Evolutionary conservation across 2,888 invertebrate genomes (phyloP).

Genomic region (Eulithis testata): DNA sequence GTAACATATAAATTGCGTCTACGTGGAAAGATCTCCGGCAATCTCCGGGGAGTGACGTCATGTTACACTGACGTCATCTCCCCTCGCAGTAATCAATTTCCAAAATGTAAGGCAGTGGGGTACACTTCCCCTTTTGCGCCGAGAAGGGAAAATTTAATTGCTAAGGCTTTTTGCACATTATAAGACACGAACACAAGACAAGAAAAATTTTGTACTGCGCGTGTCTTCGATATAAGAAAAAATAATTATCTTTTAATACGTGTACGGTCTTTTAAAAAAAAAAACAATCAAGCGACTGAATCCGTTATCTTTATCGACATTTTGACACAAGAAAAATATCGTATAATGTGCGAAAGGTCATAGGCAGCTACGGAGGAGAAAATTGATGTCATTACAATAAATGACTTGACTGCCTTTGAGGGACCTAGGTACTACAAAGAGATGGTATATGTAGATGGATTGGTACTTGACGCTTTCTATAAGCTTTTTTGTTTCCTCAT

Average conservation of each 20-base stretch:
- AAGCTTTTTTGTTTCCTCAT: no score
- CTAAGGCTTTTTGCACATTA: background rate
- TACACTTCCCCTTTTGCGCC: constrained; percentile 18
- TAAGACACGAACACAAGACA: no score
- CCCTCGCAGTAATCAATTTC: constrained; percentile 17
- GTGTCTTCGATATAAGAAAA: no score
- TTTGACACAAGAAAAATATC: no score
- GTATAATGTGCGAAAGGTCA: no score
- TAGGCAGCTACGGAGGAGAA: constrained; percentile 3
- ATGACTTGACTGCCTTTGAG: constrained; percentile 2
- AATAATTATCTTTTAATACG: no score
- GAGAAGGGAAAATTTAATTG: constrained; percentile 13
- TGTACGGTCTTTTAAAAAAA: no score
- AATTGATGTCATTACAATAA: constrained; percentile 15
- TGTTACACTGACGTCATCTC: constrained; percentile 19
- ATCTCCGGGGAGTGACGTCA: constrained; percentile 14
- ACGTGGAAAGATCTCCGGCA: constrained; percentile 3
- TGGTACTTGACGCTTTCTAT: no score
- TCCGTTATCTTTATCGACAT: no score
- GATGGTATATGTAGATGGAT: no score
- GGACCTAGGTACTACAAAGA: background rate
- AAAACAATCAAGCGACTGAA: no score
- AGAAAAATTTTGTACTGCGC: no score
- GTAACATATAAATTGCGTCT: background rate
- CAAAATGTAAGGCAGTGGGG: constrained; percentile 24